Evolutionary conservation across 1,140 invertebrate genomes (phyloP), one percentile per base, ranked within the genome.

Genomic region (Bombus balteatus): DNA sequence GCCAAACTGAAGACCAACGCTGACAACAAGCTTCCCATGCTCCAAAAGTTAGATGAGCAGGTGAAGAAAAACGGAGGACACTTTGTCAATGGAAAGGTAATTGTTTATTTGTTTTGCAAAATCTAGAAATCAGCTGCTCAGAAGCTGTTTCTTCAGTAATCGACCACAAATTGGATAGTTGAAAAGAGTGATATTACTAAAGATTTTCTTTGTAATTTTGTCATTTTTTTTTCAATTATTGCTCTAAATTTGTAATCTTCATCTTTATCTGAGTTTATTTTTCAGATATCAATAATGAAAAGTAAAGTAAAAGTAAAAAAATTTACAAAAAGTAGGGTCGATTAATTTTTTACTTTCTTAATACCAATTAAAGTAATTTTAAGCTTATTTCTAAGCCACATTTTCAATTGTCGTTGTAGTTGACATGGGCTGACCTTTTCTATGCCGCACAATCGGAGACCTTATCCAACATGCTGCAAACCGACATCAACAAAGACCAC

Each of bases 41-140:
- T 90, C 4, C 41, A 87, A 2, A 87, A 86, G 15, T 25, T 91
- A 0, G 62, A 91, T 3, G 80, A 59, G 62, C 79, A 82, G n/a
- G 82, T 89, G 8, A 90, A 90, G 57, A 87, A 47, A 3, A 90
- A 91, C 3, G 77, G 65, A 3, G 90, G 89, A 18, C 39, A 75
- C 25, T 81, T 91, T 0, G 87, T 83, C 4, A 25, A 28, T 39
- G 86, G 86, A 77, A 90, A 87, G 80, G 89, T 91, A 85, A 78
- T 59, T 43, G 6, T 34, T 32, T 37, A n/a, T 62, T 47, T 76
- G 13, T 13, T 37, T 37, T 9, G 6, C 2, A 32, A 18, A 34
- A 34, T 66, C 32, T 66, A 32, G 32, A 66, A 66, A 66, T 32
- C 1, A 66, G n/a, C n/a, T 65, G 0, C 13, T 15, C 62, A 9